Percentiles rank a stretch among this genome's conserved stretches.
Conservation (phyloP, 1,140 invertebrate species). For the Heliconius eleuchia region DNA sequence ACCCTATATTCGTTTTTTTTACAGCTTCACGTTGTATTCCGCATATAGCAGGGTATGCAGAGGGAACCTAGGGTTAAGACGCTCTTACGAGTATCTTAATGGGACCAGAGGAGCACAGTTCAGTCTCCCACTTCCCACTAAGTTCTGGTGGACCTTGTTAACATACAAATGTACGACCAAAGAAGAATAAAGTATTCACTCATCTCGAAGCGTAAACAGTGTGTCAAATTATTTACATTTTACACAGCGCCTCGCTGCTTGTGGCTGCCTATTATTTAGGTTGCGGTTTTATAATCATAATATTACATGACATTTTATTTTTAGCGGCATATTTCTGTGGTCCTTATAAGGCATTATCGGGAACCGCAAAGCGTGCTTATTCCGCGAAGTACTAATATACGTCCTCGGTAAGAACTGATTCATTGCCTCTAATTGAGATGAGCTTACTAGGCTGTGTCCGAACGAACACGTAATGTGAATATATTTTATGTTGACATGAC, state of each 20-base stretch:
- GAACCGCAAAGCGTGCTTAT: constrained; percentile 56
- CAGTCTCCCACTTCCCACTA: too few relatives aligned
- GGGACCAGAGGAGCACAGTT: too few relatives aligned
- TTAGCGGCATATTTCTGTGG: constrained; percentile 40
- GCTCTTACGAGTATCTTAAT: too few relatives aligned
- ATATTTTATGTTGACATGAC: constrained; percentile 27
- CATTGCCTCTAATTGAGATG: constrained; percentile 44
- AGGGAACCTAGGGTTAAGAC: too few relatives aligned
- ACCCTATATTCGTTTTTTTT: neutral
- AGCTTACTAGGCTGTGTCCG: constrained; percentile 31
- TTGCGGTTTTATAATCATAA: constrained; percentile 29
- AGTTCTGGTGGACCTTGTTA: too few relatives aligned
- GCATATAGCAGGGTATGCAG: too few relatives aligned
- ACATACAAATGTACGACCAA: too few relatives aligned
- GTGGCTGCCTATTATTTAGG: constrained; percentile 21
- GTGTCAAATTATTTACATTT: constrained; percentile 1
- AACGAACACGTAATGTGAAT: constrained; percentile 37
- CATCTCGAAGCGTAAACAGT: neutral
- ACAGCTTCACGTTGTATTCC: too few relatives aligned
- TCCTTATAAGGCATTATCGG: constrained; percentile 46
- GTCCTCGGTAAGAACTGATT: constrained; percentile 41
- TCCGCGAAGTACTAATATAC: constrained; percentile 47
- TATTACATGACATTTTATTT: constrained; percentile 26
- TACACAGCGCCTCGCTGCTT: neutral
- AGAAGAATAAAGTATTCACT: neutral